These are phyloP conservation scores for Stegodyphus mimosarum DNA, from an alignment of 1,140 invertebrate genomes.

Conservation along the genomic window DNA sequence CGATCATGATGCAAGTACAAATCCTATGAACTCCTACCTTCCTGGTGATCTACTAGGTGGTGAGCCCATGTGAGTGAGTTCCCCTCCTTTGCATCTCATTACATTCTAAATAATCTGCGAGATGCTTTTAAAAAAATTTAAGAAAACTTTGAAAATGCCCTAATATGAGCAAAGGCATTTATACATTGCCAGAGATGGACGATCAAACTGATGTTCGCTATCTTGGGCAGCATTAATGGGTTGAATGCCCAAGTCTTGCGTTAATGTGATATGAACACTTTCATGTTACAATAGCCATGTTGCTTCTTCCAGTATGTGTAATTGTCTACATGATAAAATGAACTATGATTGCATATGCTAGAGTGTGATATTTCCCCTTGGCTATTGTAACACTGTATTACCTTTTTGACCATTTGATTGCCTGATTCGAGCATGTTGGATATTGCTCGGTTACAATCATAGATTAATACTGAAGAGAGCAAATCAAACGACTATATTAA, in stretches of 20 bases:
- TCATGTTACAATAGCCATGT: conserved; percentile 43
- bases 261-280: conserved; percentile 55
- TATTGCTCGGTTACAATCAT: conserved; percentile 51
- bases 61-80: conserved; percentile 55
- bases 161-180: not conserved
- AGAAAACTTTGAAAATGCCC: not conserved
- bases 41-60: conserved; percentile 86
- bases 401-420: conserved; percentile 26
- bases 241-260: not conserved
- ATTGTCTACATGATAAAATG: conserved; percentile 10
- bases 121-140: not conserved
- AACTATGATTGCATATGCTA: conserved; percentile 39
- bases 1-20: conserved; percentile 79
- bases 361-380: conserved; percentile 58
- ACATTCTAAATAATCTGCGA: not conserved
- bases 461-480: conserved; percentile 34
- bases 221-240: not conserved
- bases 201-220: too few relatives aligned
- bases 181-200: not conserved
- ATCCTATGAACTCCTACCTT: conserved; percentile 86
- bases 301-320: conserved; percentile 58
- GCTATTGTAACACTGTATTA: conserved; percentile 40
- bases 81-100: not conserved
- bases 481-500: conserved; percentile 55
- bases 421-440: conserved; percentile 21